Base-by-base conservation (phyloP, 2,797 vertebrate genomes). In the Protosalanx chinensis region DNA sequence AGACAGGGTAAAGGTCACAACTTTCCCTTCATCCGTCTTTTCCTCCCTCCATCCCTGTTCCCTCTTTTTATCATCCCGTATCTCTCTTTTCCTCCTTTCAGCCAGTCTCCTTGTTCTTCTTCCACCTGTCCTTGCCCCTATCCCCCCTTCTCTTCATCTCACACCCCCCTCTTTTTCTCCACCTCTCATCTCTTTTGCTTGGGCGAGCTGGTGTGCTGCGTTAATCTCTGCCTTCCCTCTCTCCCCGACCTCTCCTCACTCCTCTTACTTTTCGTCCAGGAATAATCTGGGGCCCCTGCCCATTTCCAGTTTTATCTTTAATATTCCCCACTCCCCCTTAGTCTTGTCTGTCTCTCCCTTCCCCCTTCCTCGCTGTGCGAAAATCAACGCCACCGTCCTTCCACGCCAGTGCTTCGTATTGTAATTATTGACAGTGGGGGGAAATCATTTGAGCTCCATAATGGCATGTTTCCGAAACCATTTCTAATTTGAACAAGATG, bases 401-500 rank as follows among this genome's bases (percentile, higher is more conserved):
- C 72, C 68, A 32, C 2, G 51, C 10, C 51, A 64, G 49, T 51
- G 71, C 64, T 46, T 18, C 69, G 30, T 53, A 30, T 68, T 80
- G 72, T 67, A 83, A 82, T 69, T 79, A 82, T 85, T 76, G 80
- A 78, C 73, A n/a, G 41, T 27, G 64, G 51, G 46, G 72, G 70
- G 79, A 64, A 82, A 81, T 82, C 64, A 78, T 77, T 85, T 79
- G 71, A 56, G 23, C 75, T 46, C 71, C 75, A 51, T 82, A 76
- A 78, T 72, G 71, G 32, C 73, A 72, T 62, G 67, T 82, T 83
- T 72, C 66, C 64, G 15, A 82, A 77, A 56, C 64, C 59, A 77
- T 77, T 77, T 86, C 67, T 75, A 71, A 85, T 86, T 82, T 81
- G 49, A 86, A 76, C 76, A 81, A 75, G 76, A 85, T 64, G 8